A percentile compares a stretch with the other conserved stretches of the same genome.
phyloP scores from a whole-genome alignment of 2,888 invertebrate species.

The Margaritifera margaritifera region DNA sequence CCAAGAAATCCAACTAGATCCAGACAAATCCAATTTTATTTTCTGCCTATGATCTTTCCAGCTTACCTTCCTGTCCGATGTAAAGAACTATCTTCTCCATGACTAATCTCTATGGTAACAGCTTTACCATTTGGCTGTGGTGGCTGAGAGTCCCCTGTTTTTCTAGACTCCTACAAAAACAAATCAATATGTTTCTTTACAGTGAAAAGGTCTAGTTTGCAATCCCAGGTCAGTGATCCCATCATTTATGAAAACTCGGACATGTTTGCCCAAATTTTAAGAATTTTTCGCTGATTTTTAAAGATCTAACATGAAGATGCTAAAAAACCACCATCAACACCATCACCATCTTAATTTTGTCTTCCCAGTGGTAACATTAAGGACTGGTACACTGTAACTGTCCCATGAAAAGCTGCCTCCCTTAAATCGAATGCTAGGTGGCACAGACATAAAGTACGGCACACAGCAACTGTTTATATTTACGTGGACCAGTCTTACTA shows the following conservation, averaged over 20 bases:
- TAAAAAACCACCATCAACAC: too few relatives aligned
- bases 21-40: too few relatives aligned
- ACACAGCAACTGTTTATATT: too few relatives aligned
- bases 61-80: slow-evolving; percentile 67
- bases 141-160: slow-evolving; percentile 45
- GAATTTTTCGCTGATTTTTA: background rate
- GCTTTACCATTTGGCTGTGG: slow-evolving; percentile 58
- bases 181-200: background rate
- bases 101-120: slow-evolving; percentile 49
- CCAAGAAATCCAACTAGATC: too few relatives aligned
- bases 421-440: too few relatives aligned
- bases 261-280: background rate
- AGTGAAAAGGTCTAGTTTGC: background rate
- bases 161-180: slow-evolving; percentile 50
- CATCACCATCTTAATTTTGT: too few relatives aligned
- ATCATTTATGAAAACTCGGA: background rate
- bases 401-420: too few relatives aligned
- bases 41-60: too few relatives aligned
- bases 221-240: slow-evolving; percentile 4
- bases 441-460: too few relatives aligned
- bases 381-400: too few relatives aligned
- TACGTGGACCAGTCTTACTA: too few relatives aligned
- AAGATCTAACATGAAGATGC: background rate
- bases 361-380: too few relatives aligned
- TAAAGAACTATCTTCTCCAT: slow-evolving; percentile 63